Conservation (phyloP, 2,113 vertebrate species). For the Gorsachius goisagi region DNA sequence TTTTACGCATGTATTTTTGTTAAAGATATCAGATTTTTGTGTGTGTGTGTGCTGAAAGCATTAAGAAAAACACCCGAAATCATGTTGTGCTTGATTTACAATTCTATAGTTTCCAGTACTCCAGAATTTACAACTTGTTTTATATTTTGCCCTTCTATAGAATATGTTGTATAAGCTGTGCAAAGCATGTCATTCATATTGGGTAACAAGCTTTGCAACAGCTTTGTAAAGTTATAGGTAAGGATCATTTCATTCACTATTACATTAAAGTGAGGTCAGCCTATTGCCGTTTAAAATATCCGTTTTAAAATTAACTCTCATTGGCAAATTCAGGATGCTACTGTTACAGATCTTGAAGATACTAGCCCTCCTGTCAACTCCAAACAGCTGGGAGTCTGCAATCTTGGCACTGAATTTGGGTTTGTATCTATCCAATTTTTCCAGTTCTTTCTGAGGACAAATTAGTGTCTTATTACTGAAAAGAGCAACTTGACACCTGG, state of each 20-base stretch:
- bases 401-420: neutral
- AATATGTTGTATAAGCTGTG: neutral
- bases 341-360: neutral
- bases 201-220: neutral
- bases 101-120: neutral
- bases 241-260: neutral
- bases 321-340: neutral
- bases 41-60: too few species aligned
- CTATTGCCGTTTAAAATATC: neutral
- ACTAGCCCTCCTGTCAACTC: neutral
- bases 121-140: neutral
- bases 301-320: neutral
- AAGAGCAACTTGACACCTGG: neutral
- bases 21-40: neutral
- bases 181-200: neutral
- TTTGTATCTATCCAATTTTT: neutral
- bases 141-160: neutral
- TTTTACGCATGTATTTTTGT: neutral
- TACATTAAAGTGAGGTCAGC: neutral
- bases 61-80: neutral
- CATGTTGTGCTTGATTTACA: neutral
- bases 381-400: neutral
- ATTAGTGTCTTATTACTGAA: neutral
- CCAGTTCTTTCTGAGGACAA: neutral
- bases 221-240: neutral